Conservation (phyloP, 2,888 invertebrate genomes). For the Lottia scabra region DNA sequence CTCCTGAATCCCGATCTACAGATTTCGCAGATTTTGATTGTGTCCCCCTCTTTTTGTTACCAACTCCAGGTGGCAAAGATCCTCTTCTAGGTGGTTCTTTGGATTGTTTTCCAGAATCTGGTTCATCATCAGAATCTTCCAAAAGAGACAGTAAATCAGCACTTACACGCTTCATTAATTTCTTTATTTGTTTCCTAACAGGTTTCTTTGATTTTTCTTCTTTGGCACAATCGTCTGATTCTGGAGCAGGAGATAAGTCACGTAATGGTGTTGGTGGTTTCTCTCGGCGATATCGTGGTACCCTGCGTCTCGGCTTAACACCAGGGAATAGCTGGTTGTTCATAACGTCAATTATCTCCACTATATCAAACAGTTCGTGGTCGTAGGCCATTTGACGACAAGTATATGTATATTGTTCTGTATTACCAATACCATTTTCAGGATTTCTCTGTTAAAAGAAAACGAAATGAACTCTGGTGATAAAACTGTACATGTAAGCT, state of each 20-base stretch:
- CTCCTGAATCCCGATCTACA: neutral
- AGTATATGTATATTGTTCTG: slow-evolving; percentile 43
- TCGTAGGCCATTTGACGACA: slow-evolving; percentile 67
- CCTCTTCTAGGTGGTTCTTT: neutral
- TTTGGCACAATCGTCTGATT: neutral
- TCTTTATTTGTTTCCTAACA: neutral
- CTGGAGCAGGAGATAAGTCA: slow-evolving; percentile 9
- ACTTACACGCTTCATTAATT: neutral
- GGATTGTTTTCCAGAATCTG: neutral
- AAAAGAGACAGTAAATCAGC: neutral
- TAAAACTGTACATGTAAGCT: too few species aligned
- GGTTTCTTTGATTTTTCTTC: neutral
- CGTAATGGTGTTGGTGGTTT: slow-evolving; percentile 36
- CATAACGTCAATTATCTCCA: slow-evolving; percentile 62
- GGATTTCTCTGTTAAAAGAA: neutral
- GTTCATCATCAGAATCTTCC: neutral
- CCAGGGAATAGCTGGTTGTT: slow-evolving; percentile 55
- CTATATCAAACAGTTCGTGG: slow-evolving; percentile 49
- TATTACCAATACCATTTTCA: neutral
- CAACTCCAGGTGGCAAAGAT: neutral
- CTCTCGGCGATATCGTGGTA: slow-evolving; percentile 41
- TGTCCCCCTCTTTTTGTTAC: neutral
- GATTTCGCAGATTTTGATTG: neutral
- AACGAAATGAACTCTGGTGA: slow-evolving; percentile 10
- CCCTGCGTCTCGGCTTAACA: slow-evolving; percentile 42